Conservation (phyloP, 2,888 invertebrate genomes). For the Troides helena region DNA sequence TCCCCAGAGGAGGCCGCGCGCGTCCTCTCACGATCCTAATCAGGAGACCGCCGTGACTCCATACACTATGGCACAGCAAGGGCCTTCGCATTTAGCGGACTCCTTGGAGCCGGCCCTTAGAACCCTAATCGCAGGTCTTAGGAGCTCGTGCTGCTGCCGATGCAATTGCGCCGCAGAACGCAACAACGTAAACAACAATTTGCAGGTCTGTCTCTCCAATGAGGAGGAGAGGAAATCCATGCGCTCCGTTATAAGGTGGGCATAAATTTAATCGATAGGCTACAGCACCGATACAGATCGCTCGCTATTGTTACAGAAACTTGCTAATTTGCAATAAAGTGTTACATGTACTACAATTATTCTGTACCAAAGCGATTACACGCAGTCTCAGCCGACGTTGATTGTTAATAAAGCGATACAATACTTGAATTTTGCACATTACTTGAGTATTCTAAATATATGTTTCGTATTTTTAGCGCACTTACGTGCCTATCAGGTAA, state of each 20-base stretch:
- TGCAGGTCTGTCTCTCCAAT: constrained; percentile 78
- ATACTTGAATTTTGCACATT: constrained; percentile 8
- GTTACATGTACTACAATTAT: constrained; percentile 6
- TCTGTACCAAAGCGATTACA: constrained; percentile 43
- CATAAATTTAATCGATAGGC: constrained; percentile 35
- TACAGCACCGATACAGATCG: constrained; percentile 18
- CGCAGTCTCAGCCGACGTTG: constrained; percentile 38
- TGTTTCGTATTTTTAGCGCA: constrained; percentile 77
- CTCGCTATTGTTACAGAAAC: constrained; percentile 17
- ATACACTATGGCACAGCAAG: constrained; percentile 40
- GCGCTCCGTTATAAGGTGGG: constrained; percentile 85
- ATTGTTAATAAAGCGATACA: constrained; percentile 16
- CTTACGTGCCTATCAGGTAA: constrained; percentile 76
- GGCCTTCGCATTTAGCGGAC: constrained; percentile 59
- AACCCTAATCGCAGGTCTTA: constrained; percentile 63
- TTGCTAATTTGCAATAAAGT: constrained; percentile 24
- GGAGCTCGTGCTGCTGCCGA: constrained; percentile 69
- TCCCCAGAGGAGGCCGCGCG: constrained; percentile 63
- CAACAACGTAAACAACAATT: constrained; percentile 68
- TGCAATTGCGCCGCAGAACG: constrained; percentile 65
- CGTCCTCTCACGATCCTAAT: constrained; percentile 61
- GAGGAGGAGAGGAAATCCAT: constrained; percentile 79
- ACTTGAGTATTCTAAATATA: constrained; percentile 43
- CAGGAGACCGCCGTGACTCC: constrained; percentile 46
- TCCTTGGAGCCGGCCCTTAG: constrained; percentile 70